Evolutionary conservation across 2,888 invertebrate genomes (phyloP), one percentile per base, ranked within the genome.

Genomic region (Ophioninae sp.): DNA sequence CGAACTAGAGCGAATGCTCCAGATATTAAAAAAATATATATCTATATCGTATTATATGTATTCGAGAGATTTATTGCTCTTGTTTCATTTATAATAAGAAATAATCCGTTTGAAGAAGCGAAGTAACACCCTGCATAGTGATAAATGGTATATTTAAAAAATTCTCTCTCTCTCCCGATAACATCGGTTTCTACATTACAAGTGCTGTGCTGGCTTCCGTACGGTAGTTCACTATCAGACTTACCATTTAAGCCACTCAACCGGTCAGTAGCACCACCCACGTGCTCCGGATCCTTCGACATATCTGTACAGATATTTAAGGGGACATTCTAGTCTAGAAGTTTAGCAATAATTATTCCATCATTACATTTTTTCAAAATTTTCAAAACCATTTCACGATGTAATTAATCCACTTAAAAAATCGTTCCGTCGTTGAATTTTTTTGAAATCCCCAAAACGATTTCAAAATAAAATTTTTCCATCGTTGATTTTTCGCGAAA

Each of bases 201-300:
- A 8, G 68, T 37, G 68, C 72, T 75, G 67, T 72, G 65, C 68
- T 72, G 79, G 81, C 81, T 84, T 84, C 81, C 84, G 84, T 81
- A 63, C 78, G 79, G 58, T 79, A 68, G 69, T 63, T 72, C 56
- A 75, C 37, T 79, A 72, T 79, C 71, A 61, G 67, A 77, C 79
- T 81, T 37, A 44, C 65, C 75, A 79, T 84, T 81, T 81, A 58
- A 84, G 71, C 84, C 84, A 84, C 81, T 84, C 81, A 81, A 81
- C 78, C 84, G 84, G 84, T 84, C 84, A 84, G 84, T 81, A 81
- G 83, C 81, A 79, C 84, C 81, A 83, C 80, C 84, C 81, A 81
- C 84, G 72, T 81, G 67, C 68, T 51, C 39, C 22, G 22, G 39
- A 69, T 64, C 58, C 56, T 39, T 22, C 51, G 37, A 63, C 37